Percentiles rank a stretch among this genome's conserved stretches.
phyloP scores from a whole-genome alignment of 2,888 invertebrate species.

The Pachycephus smyrnensis region DNA sequence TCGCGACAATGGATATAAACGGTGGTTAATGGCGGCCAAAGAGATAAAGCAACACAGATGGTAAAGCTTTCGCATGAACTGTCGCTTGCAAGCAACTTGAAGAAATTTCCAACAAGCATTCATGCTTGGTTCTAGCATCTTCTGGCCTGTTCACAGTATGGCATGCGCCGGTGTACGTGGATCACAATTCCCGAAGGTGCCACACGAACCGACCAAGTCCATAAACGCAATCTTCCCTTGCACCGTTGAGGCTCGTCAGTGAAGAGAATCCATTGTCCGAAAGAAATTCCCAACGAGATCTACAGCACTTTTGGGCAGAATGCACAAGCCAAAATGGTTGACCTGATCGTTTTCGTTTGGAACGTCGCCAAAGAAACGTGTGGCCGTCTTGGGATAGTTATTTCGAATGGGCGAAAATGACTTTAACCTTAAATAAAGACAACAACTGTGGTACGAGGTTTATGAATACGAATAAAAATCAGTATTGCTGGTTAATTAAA shows the following conservation, averaged over 20 bases:
- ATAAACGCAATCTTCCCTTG: not conserved
- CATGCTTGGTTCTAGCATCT: not conserved
- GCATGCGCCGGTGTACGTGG: not conserved
- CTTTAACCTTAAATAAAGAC: not conserved
- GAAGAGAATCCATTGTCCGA: not conserved
- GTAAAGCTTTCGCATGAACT: not conserved
- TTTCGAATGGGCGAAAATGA: not conserved
- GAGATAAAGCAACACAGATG: not conserved
- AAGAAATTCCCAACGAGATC: not conserved
- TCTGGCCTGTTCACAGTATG: not conserved
- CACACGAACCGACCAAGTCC: not conserved
- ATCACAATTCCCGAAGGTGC: not conserved
- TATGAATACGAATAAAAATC: no score
- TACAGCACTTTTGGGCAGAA: not conserved
- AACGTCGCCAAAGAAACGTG: not conserved
- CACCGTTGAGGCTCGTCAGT: not conserved
- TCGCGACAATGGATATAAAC: not conserved
- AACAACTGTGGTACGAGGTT: not conserved
- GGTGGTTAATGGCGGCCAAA: not conserved
- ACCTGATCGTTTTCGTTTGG: not conserved
- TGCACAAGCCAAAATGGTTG: not conserved
- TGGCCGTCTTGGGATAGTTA: not conserved
- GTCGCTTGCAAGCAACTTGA: not conserved
- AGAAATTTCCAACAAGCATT: not conserved
- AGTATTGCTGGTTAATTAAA: not conserved